Percentiles rank a stretch among this genome's conserved stretches.
Conservation (phyloP, 2,113 vertebrate species). For the Manacus vitellinus region DNA sequence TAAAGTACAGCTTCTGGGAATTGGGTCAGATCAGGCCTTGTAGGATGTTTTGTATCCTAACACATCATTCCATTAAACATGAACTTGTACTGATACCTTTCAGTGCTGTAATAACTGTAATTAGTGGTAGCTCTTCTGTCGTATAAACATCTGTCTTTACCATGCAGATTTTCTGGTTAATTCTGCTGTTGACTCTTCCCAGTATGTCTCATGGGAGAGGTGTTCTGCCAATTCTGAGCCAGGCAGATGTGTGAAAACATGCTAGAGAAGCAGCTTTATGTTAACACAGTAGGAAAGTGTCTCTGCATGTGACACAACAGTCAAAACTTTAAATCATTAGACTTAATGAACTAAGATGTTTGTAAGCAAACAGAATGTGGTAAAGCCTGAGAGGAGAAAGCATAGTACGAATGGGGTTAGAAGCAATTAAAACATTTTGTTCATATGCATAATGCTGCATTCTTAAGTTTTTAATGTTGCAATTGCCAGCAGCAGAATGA, state of each 20-base stretch:
- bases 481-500: neutral
- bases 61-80: neutral
- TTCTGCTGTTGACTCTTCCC: neutral
- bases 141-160: neutral
- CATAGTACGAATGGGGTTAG: neutral
- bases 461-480: neutral
- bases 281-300: neutral
- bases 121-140: neutral
- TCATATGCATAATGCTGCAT: accelerated
- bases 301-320: neutral
- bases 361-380: neutral
- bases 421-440: neutral
- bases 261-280: neutral
- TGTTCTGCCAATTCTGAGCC: neutral
- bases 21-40: slow-evolving; percentile 23
- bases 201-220: neutral
- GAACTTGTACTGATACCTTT: neutral
- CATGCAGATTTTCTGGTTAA: neutral
- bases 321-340: neutral
- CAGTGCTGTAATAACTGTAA: neutral
- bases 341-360: neutral
- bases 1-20: neutral
- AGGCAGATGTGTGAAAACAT: neutral
- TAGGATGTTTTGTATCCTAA: neutral
- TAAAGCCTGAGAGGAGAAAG: neutral